Conservation (phyloP, 2,888 invertebrate genomes). For the Aphidius colemani region DNA sequence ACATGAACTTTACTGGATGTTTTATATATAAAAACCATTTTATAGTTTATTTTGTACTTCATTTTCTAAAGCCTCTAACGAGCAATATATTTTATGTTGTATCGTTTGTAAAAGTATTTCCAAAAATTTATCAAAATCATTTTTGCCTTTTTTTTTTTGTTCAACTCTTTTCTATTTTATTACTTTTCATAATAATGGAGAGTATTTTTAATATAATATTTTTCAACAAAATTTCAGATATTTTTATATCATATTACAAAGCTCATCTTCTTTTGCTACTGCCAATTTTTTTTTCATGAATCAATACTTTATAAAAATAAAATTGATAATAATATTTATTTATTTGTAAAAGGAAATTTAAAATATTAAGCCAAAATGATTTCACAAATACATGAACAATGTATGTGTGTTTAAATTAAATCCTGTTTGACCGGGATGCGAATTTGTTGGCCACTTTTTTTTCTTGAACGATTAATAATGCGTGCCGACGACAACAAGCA, state of each 20-base stretch:
- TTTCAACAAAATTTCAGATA: too few species aligned
- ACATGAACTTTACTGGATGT: conserved; percentile 35
- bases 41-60: too few species aligned
- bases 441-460: too few species aligned
- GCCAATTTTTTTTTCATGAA: background rate
- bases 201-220: background rate
- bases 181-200: background rate
- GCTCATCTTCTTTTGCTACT: background rate
- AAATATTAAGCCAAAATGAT: too few species aligned
- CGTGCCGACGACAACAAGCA: conserved; percentile 6
- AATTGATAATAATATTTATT: too few species aligned
- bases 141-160: background rate
- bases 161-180: background rate
- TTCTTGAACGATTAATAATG: conserved; percentile 5
- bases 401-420: background rate
- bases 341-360: too few species aligned
- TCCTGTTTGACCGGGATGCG: conserved; percentile 1
- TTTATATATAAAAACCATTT: too few species aligned
- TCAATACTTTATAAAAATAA: background rate
- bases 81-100: conserved; percentile 27
- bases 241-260: too few species aligned
- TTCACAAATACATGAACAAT: too few species aligned
- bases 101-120: background rate
- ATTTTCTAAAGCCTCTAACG: conserved; percentile 23
- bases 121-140: background rate